These are phyloP conservation scores for Diachasma alloeum DNA, from an alignment of 1,140 invertebrate species.

Conservation along the genomic window DNA sequence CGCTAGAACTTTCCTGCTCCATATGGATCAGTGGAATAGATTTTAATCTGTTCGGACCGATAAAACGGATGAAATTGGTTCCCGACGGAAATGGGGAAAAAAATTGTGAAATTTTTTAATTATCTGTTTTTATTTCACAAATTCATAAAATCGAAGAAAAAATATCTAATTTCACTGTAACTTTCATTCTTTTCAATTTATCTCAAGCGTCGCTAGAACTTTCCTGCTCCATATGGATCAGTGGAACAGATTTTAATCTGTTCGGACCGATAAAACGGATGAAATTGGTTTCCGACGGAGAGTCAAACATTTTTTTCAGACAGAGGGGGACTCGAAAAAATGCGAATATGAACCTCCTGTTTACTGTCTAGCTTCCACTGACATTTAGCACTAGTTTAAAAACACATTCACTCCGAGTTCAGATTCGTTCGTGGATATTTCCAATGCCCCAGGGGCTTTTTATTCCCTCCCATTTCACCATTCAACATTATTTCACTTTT, in stretches of 20 bases:
- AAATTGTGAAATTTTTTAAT: too few relatives aligned
- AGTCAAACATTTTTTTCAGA: neutral
- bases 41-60: neutral
- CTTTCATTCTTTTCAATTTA: neutral
- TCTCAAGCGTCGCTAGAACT: neutral
- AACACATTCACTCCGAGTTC: neutral
- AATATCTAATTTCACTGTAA: neutral
- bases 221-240: neutral
- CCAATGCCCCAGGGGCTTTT: neutral
- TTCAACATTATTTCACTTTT: neutral
- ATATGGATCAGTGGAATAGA: neutral
- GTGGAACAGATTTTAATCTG: neutral
- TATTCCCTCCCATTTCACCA: neutral
- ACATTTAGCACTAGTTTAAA: neutral
- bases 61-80: neutral
- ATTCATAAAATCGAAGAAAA: too few relatives aligned
- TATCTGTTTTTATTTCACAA: too few relatives aligned
- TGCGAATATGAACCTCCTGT: neutral
- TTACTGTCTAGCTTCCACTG: neutral
- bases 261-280: neutral
- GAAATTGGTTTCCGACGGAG: neutral
- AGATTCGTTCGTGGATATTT: neutral
- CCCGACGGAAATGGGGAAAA: too few relatives aligned
- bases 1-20: too few relatives aligned
- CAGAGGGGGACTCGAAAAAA: neutral